Evolutionary conservation across 2,113 vertebrate species (phyloP).

Genomic region (Cathartes aura): DNA sequence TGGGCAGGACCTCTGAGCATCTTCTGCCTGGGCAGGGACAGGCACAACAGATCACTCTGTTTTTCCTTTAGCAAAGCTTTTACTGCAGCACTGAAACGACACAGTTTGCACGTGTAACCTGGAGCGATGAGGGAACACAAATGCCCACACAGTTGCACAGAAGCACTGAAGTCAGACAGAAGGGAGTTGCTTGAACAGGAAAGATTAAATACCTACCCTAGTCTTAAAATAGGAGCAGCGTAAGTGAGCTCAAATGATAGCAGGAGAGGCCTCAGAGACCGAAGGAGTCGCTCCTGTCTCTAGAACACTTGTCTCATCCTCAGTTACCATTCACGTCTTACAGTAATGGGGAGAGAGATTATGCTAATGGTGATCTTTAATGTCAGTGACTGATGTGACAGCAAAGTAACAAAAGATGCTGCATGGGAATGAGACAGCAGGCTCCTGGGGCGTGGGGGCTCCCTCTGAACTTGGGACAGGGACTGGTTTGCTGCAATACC

Average conservation of each 20-base stretch:
- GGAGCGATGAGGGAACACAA: neutral
- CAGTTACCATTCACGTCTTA: neutral
- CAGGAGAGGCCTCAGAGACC: conserved; percentile 48
- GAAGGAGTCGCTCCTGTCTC: conserved; percentile 41
- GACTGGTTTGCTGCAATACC: neutral
- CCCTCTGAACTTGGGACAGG: neutral
- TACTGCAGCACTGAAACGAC: neutral
- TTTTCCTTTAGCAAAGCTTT: conserved; percentile 55
- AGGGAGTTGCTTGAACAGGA: conserved; percentile 31
- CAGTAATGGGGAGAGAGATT: conserved; percentile 36
- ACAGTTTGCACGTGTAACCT: neutral
- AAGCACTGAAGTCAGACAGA: neutral
- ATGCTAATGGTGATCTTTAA: conserved; percentile 46
- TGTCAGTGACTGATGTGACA: conserved; percentile 54
- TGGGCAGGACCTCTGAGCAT: neutral
- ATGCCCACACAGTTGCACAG: neutral
- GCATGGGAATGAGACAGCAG: conserved; percentile 36
- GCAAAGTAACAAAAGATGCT: conserved; percentile 24
- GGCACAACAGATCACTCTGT: neutral
- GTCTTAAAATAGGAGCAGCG: conserved; percentile 55
- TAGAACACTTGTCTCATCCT: conserved; percentile 44
- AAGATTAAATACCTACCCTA: conserved; percentile 67
- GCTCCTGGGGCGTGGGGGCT: neutral
- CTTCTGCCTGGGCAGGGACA: neutral
- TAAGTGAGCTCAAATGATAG: conserved; percentile 55